phyloP scores from a whole-genome alignment of 2,113 vertebrate species.

The Glareola pratincola region DNA sequence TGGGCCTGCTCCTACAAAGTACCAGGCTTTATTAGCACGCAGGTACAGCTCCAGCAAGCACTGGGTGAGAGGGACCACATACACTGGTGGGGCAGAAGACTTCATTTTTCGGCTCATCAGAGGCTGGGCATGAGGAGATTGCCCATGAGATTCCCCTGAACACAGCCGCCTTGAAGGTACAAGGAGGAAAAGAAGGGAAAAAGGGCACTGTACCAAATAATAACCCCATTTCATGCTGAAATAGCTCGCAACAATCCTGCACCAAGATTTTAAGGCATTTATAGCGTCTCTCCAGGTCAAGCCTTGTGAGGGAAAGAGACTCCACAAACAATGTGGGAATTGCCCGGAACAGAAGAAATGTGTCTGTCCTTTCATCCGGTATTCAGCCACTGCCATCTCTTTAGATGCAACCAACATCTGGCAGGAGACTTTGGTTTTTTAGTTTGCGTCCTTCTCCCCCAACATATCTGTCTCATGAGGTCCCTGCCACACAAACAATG shows the following conservation, averaged over 20 bases:
- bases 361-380: not conserved
- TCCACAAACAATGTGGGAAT: not conserved
- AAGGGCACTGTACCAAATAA: not conserved
- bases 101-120: not conserved
- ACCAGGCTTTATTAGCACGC: not conserved
- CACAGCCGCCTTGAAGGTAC: fast-evolving
- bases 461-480: fast-evolving
- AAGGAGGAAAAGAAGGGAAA: not conserved
- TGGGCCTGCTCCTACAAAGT: not conserved
- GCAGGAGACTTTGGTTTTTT: not conserved
- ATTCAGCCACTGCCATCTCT: not conserved
- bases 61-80: not conserved
- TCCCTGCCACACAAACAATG: not conserved
- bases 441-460: not conserved
- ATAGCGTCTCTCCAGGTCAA: not conserved
- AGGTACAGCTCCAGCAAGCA: not conserved
- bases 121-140: not conserved
- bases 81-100: not conserved
- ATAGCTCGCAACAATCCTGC: not conserved
- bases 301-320: not conserved
- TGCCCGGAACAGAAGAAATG: not conserved
- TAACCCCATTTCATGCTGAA: not conserved
- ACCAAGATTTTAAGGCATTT: not conserved
- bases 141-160: not conserved
- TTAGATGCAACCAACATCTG: not conserved